A percentile compares a stretch with the other conserved stretches of the same genome.
Evolutionary conservation across 2,797 vertebrate species (phyloP).

Genomic region (Furcifer pardalis): DNA sequence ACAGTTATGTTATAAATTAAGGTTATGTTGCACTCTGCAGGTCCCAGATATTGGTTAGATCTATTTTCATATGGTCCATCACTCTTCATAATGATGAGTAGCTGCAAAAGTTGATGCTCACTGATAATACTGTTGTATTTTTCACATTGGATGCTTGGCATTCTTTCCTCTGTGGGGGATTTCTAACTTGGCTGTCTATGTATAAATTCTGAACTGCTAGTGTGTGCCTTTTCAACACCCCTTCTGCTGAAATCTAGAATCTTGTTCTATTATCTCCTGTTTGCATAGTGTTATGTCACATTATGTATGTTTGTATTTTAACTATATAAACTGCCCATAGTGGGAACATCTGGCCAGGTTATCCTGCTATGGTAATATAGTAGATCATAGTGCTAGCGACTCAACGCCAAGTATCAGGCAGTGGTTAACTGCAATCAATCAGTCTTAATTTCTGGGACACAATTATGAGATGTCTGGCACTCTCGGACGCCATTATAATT

Average conservation of each 20-base stretch:
- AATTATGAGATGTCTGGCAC: not conserved
- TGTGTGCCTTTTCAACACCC: not conserved
- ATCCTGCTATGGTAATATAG: too few species aligned
- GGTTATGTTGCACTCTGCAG: not conserved
- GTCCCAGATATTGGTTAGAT: not conserved
- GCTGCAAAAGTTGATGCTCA: too few species aligned
- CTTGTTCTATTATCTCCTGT: not conserved
- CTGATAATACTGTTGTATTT: not conserved
- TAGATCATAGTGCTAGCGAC: too few species aligned
- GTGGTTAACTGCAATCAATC: too few species aligned
- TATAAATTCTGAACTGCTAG: not conserved
- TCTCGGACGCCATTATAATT: not conserved
- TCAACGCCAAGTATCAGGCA: too few species aligned
- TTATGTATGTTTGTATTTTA: not conserved
- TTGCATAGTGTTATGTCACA: not conserved
- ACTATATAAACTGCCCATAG: too few species aligned
- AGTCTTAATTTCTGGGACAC: not conserved
- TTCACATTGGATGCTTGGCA: not conserved
- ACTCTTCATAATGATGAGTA: not conserved
- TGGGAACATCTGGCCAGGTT: too few species aligned
- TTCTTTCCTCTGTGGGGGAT: not conserved
- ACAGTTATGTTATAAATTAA: not conserved
- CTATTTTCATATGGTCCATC: not conserved
- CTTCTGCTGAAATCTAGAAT: not conserved
- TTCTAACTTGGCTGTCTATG: not conserved